A percentile compares a stretch with the other conserved stretches of the same genome.
These are phyloP conservation scores for Bombycilla garrulus DNA, from an alignment of 2,113 vertebrate genomes.

Conservation along the genomic window DNA sequence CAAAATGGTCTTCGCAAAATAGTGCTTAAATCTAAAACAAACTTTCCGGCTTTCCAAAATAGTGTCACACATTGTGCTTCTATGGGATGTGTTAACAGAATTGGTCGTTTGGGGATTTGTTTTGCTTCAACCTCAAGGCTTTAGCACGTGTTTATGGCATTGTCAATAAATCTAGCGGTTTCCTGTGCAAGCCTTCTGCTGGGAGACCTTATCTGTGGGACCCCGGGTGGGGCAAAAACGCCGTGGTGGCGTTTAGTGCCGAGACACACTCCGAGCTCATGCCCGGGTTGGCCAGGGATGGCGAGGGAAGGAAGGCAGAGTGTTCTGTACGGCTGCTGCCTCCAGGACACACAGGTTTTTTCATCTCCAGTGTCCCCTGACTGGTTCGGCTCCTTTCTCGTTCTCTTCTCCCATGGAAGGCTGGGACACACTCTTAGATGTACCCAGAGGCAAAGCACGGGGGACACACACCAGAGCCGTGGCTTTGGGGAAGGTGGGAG, in stretches of 20 bases:
- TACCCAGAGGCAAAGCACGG: background rate
- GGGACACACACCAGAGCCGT: background rate
- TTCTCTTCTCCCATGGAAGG: background rate
- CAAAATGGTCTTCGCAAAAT: background rate
- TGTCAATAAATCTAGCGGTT: background rate
- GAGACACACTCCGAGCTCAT: background rate
- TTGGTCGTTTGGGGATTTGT: background rate
- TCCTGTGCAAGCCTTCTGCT: background rate
- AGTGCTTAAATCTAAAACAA: background rate
- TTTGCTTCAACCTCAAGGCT: background rate
- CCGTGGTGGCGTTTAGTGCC: no score
- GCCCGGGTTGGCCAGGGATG: no score
- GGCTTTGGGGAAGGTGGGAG: background rate
- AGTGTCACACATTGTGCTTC: rapidly evolving
- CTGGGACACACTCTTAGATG: background rate
- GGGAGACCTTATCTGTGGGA: background rate
- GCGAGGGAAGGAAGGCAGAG: background rate
- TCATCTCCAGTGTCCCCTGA: background rate
- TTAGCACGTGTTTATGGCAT: background rate
- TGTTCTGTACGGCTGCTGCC: background rate
- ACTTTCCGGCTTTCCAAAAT: background rate
- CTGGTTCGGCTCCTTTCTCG: background rate
- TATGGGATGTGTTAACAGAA: background rate
- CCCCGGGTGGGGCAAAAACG: rapidly evolving
- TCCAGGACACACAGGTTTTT: background rate